A percentile compares a stretch with the other conserved stretches of the same genome.
phyloP scores from a whole-genome alignment of 2,888 invertebrate species.

The Drosophila mulleri region DNA sequence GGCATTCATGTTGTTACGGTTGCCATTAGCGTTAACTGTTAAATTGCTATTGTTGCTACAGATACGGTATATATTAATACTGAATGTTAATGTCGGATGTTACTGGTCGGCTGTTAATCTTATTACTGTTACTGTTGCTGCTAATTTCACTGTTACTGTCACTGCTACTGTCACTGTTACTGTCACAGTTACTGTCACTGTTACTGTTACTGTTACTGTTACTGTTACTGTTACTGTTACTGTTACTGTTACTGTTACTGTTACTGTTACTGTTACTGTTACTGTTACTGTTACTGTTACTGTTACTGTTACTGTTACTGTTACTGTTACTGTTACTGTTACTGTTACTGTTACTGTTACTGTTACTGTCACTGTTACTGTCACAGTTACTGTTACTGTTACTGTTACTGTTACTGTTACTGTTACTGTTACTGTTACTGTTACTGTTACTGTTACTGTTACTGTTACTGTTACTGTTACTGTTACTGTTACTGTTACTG shows the following conservation, averaged over 20 bases:
- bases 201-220: neutral
- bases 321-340: too few relatives aligned
- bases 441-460: slow-evolving; percentile 3
- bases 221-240: too few relatives aligned
- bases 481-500: neutral
- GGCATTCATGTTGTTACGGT: slow-evolving; percentile 20
- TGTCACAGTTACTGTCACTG: neutral
- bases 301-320: too few relatives aligned
- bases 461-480: neutral
- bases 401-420: neutral
- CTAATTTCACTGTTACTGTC: neutral
- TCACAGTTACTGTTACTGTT: neutral
- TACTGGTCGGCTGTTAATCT: neutral
- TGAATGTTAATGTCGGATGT: neutral
- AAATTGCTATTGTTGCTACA: slow-evolving; percentile 7
- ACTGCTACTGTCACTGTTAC: neutral
- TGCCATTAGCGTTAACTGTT: slow-evolving; percentile 14
- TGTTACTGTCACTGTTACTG: too few relatives aligned
- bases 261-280: too few relatives aligned
- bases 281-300: too few relatives aligned
- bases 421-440: neutral
- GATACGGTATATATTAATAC: neutral
- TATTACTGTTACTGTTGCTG: too few relatives aligned
- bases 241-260: too few relatives aligned
- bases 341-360: too few relatives aligned